Evolutionary conservation across 2,888 invertebrate species (phyloP).

Genomic region (Hesperia comma): DNA sequence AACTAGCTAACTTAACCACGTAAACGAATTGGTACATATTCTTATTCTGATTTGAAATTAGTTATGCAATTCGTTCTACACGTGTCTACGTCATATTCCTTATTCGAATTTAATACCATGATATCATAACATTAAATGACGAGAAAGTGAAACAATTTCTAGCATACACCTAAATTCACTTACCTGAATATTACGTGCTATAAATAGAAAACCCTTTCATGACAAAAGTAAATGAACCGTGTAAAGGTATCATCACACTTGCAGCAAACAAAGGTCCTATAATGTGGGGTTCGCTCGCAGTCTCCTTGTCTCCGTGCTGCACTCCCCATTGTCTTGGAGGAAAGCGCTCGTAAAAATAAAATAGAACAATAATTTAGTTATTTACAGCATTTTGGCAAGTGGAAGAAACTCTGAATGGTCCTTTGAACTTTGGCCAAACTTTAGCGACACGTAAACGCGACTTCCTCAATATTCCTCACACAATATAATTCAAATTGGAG

Average conservation of each 20-base stretch:
- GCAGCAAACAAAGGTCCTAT: background rate
- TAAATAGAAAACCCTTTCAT: background rate
- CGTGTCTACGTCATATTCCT: no score
- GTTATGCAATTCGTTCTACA: no score
- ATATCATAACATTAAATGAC: no score
- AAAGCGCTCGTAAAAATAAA: conserved; percentile 12
- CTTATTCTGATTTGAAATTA: no score
- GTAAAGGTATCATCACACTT: background rate
- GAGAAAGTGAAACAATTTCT: background rate
- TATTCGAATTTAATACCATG: no score
- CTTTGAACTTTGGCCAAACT: conserved; percentile 15
- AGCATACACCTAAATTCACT: background rate
- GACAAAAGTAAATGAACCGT: background rate
- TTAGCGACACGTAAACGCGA: conserved; percentile 6
- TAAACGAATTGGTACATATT: no score
- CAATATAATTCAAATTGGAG: conserved; percentile 9
- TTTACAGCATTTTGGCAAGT: conserved; percentile 15
- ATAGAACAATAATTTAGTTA: conserved; percentile 15
- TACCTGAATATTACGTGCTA: no score
- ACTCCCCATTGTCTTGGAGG: conserved; percentile 1
- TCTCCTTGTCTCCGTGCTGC: background rate
- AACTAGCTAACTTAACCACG: no score
- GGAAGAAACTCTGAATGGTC: conserved; percentile 11
- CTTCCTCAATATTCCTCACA: conserved; percentile 12
- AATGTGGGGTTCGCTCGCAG: background rate